Evolutionary conservation across 2,888 invertebrate genomes (phyloP).

Genomic region (Ornithoptera alexandrae): DNA sequence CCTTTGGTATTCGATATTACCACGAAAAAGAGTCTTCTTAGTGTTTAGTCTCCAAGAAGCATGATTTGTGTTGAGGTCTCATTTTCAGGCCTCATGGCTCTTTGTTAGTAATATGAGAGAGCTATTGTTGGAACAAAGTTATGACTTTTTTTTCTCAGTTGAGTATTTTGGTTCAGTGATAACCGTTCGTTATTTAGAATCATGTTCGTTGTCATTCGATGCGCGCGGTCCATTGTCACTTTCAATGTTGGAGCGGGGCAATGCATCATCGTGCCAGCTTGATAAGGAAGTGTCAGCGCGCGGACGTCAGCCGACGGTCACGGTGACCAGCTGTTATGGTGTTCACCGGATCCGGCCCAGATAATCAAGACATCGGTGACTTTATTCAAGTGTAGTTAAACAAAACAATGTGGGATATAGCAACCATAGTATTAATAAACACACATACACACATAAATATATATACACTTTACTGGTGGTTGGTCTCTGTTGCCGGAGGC

Average conservation of each 20-base stretch:
- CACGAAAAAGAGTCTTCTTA: too few relatives aligned
- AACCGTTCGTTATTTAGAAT: slow-evolving; percentile 28
- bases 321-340: slow-evolving; percentile 25
- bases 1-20: too few relatives aligned
- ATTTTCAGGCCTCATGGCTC: too few relatives aligned
- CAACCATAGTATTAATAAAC: too few relatives aligned
- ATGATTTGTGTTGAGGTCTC: too few relatives aligned
- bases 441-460: too few relatives aligned
- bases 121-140: neutral
- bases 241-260: slow-evolving; percentile 48
- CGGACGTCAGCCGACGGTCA: slow-evolving; percentile 36
- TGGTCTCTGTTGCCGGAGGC: too few relatives aligned
- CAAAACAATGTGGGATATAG: neutral
- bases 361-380: neutral
- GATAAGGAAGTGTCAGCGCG: slow-evolving; percentile 44
- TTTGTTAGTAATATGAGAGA: too few relatives aligned
- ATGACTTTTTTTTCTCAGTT: slow-evolving; percentile 7
- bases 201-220: slow-evolving; percentile 47
- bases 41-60: too few relatives aligned
- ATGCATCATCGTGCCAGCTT: slow-evolving; percentile 39
- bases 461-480: neutral
- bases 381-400: neutral
- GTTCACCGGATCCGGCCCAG: slow-evolving; percentile 5
- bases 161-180: slow-evolving; percentile 14
- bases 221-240: slow-evolving; percentile 53